phyloP scores from a whole-genome alignment of 1,140 invertebrate species.

The Phthorimaea operculella region DNA sequence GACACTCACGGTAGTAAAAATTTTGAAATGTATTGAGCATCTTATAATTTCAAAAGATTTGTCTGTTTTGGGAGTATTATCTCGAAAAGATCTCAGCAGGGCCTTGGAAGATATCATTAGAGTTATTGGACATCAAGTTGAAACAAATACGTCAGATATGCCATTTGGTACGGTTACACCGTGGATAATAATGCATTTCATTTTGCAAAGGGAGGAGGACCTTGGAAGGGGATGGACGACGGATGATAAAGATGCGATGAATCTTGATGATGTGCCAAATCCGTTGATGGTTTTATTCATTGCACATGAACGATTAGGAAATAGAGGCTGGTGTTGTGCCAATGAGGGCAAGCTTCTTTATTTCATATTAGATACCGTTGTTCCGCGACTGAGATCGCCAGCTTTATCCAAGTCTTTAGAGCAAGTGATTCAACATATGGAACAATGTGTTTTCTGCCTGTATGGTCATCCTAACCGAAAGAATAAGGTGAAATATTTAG shows the following conservation, averaged over 20 bases:
- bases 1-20: conserved; percentile 73
- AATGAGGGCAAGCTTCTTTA: conserved; percentile 81
- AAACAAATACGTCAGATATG: conserved; percentile 73
- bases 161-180: conserved; percentile 78
- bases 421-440: conserved; percentile 78
- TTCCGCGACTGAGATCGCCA: conserved; percentile 73
- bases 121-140: conserved; percentile 79
- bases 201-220: conserved; percentile 74
- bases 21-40: conserved; percentile 75
- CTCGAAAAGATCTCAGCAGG: conserved; percentile 69
- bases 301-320: conserved; percentile 87
- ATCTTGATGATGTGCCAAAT: conserved; percentile 72
- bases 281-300: conserved; percentile 84
- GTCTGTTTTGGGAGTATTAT: conserved; percentile 64
- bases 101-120: conserved; percentile 81
- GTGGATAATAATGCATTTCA: conserved; percentile 86
- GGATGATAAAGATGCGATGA: conserved; percentile 60
- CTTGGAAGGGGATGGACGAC: conserved; percentile 38
- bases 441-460: conserved; percentile 91
- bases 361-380: conserved; percentile 79
- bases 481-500: conserved; percentile 76
- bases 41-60: conserved; percentile 71
- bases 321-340: conserved; percentile 79
- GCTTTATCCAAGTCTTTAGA: conserved; percentile 66
- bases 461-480: conserved; percentile 88